These are phyloP conservation scores for Lycopodina hypogea DNA, from an alignment of 37 sponge, comb jelly and placozoan species.

Conservation along the genomic window DNA sequence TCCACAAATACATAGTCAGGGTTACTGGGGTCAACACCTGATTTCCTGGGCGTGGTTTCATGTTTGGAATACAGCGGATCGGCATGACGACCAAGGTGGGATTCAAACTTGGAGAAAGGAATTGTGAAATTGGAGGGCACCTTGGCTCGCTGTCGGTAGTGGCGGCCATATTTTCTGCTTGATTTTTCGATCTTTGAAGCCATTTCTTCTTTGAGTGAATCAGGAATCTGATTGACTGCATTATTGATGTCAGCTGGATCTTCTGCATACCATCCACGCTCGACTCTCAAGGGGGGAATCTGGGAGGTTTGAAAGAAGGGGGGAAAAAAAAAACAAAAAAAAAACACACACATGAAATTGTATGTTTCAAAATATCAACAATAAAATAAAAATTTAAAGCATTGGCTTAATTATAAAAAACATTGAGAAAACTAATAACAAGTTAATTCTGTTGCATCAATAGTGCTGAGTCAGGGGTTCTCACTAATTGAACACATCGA, in stretches of 20 bases:
- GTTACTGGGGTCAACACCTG: constrained; percentile 47
- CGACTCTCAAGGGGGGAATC: constrained; percentile 57
- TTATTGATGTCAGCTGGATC: constrained; percentile 3
- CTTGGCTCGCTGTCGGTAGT: not conserved
- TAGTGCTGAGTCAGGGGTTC: too few species aligned
- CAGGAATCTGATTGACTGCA: constrained; percentile 16
- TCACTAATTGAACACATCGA: too few species aligned
- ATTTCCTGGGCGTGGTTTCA: constrained; percentile 13
- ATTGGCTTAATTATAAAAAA: too few species aligned
- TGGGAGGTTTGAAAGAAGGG: constrained; percentile 6
- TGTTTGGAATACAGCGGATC: constrained; percentile 59
- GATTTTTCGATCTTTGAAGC: too few species aligned
- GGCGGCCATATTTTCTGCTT: not conserved
- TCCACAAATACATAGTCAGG: constrained; percentile 52
- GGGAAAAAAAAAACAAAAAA: not conserved
- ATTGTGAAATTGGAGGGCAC: not conserved
- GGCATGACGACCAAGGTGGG: constrained; percentile 36
- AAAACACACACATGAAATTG: too few species aligned
- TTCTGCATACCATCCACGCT: constrained; percentile 51
- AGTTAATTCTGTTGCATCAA: too few species aligned
- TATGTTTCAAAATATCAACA: too few species aligned
- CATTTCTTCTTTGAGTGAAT: not conserved
- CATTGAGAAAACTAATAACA: too few species aligned
- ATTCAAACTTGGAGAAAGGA: constrained; percentile 52
- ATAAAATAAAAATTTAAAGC: too few species aligned